Percentiles rank a stretch among this genome's conserved stretches.
Evolutionary conservation across 2,113 vertebrate genomes (phyloP).

Genomic region (Lates calcarifer): DNA sequence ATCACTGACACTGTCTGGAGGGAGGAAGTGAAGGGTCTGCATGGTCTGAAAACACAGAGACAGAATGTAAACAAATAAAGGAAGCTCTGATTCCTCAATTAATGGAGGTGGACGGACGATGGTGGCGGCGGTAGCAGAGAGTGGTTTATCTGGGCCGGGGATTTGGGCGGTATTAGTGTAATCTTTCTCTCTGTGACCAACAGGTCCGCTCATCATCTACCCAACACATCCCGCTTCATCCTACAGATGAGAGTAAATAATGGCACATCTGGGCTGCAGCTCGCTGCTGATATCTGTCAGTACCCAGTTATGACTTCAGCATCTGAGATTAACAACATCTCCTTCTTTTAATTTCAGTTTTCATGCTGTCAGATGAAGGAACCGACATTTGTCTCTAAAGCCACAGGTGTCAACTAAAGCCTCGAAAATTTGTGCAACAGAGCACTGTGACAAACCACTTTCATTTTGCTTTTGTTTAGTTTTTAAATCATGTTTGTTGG

Average conservation of each 20-base stretch:
- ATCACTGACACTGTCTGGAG: conserved; percentile 6
- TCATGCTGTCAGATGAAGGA: background rate
- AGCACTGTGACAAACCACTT: too few relatives aligned
- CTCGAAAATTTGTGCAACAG: too few relatives aligned
- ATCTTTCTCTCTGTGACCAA: conserved; percentile 62
- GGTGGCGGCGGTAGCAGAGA: background rate
- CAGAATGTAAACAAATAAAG: too few relatives aligned
- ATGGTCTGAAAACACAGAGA: background rate
- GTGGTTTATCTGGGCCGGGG: conserved; percentile 47
- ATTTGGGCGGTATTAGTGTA: conserved; percentile 70
- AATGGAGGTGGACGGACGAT: background rate
- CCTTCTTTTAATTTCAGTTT: too few relatives aligned
- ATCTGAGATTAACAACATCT: too few relatives aligned
- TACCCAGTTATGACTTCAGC: background rate
- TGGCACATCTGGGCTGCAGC: conserved; percentile 40
- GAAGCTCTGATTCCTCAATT: background rate
- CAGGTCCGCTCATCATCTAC: conserved; percentile 46
- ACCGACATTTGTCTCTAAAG: too few relatives aligned
- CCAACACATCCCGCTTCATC: conserved; percentile 23
- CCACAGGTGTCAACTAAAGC: too few relatives aligned
- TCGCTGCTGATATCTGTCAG: background rate
- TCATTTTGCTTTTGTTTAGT: too few relatives aligned
- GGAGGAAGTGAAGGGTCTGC: background rate
- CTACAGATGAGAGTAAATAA: conserved; percentile 20
- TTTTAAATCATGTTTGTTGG: too few relatives aligned